phyloP scores from a whole-genome alignment of 2,797 vertebrate genomes.

The Hemitrygon akajei region DNA sequence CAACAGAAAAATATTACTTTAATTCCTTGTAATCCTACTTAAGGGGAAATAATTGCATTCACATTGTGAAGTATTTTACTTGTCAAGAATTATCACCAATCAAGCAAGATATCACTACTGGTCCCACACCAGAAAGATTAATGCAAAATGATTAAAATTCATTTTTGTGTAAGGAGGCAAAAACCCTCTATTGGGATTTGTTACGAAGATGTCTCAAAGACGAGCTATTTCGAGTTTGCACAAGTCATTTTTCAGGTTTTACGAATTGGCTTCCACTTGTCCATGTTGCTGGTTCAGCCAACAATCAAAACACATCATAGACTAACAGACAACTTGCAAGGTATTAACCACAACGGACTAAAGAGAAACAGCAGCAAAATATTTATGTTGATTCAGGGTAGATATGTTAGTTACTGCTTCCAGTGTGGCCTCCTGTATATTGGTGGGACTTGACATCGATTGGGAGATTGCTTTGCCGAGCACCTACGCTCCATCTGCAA shows the following conservation, averaged over 20 bases:
- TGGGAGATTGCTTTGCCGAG: too few relatives aligned
- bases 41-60: background rate
- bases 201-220: background rate
- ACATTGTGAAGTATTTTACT: background rate
- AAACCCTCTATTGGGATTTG: background rate
- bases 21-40: conserved; percentile 30
- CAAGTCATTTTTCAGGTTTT: background rate
- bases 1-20: background rate
- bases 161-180: background rate
- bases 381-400: background rate
- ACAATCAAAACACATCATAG: background rate
- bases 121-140: background rate
- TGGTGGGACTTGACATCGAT: too few relatives aligned
- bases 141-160: conserved; percentile 15
- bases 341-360: too few relatives aligned
- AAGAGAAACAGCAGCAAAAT: background rate
- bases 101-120: background rate
- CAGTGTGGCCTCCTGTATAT: too few relatives aligned
- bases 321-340: background rate
- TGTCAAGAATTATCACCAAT: background rate
- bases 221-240: background rate
- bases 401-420: too few relatives aligned
- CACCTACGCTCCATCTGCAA: too few relatives aligned
- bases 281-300: background rate
- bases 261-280: background rate